Base-by-base conservation (phyloP, 1,140 invertebrate species). In the Ridgeia piscesae region DNA sequence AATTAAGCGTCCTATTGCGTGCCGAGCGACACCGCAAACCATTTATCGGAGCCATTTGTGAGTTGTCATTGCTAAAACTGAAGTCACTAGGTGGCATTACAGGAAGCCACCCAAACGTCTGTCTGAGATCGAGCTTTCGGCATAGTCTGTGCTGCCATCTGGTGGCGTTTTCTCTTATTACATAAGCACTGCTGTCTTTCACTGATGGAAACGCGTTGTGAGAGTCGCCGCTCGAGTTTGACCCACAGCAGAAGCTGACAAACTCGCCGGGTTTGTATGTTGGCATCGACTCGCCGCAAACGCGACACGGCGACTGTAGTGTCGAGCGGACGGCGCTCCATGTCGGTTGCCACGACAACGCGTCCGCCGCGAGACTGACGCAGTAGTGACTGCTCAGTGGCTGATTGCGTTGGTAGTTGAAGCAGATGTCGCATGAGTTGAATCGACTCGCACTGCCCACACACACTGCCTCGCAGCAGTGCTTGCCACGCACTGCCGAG, bases 1-100 rank as follows among this genome's bases (percentile, higher is more conserved):
- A 97, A 89, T 96, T 96, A 35, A 98, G 93, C 33, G 97, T 97
- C 93, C 96, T 96, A 95, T 98, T 98, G 0, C 58, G 58, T 8
- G 58, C 58, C 11, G 96, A 96, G 91, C 94, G 95, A 94, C 97
- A 97, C 1, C 96, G 95, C 11, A 96, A 94, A 1, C 96, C 96
- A 34, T 94, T 94, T 95, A 34, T 50, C 91, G 27, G 91, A 42
- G 58, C 27, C 58, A 77, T 77, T 77, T 77, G 58, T 21, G 17
- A 8, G 58, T 77, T 77, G 58, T 77, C 27, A 21, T 77, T 9
- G 27, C 11, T 21, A 77, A 77, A 77, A 77, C 58, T 77, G 11
- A 77, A 21, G 58, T 77, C 58, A 77, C 58, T 93, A 93, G 93
- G n/a, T 91, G 21, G 31, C 89, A 17, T 9, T 35, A 31, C 33